Conservation (phyloP, 2,113 vertebrate genomes). For the Capra hircus region DNA sequence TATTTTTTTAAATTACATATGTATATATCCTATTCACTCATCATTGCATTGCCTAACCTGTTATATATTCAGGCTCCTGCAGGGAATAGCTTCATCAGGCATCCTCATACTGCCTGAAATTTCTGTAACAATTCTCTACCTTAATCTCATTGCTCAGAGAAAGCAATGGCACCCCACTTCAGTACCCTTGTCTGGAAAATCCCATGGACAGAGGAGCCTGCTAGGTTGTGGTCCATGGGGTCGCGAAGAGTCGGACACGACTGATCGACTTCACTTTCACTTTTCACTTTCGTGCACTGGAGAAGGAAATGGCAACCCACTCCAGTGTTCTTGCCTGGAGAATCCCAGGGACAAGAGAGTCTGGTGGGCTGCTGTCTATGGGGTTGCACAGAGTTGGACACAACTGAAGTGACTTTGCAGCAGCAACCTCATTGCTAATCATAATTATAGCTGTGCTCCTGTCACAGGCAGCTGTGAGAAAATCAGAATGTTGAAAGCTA, state of each 20-base stretch:
- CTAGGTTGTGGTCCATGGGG: too few relatives aligned
- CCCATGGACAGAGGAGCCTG: too few relatives aligned
- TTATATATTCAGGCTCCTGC: not conserved
- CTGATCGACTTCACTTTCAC: too few relatives aligned
- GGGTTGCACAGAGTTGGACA: too few relatives aligned
- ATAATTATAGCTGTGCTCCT: constrained; percentile 45
- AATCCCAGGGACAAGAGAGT: too few relatives aligned
- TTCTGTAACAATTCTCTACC: constrained; percentile 18
- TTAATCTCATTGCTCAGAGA: constrained; percentile 18
- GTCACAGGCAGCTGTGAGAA: constrained; percentile 23
- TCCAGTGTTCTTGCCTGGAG: too few relatives aligned
- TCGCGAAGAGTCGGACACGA: accelerated
- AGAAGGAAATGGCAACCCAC: too few relatives aligned
- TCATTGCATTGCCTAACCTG: not conserved
- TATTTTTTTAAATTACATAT: not conserved
- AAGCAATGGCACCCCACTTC: too few relatives aligned
- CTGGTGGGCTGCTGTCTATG: too few relatives aligned
- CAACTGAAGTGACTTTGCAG: too few relatives aligned
- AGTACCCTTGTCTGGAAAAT: too few relatives aligned
- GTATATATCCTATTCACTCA: not conserved
- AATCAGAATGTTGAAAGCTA: constrained; percentile 36
- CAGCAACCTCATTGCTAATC: constrained; percentile 5
- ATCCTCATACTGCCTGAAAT: constrained; percentile 11
- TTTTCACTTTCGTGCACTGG: too few relatives aligned
- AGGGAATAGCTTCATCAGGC: constrained; percentile 7